These are phyloP conservation scores for Nymphalis urticae DNA, from an alignment of 2,888 invertebrate species.

Conservation along the genomic window DNA sequence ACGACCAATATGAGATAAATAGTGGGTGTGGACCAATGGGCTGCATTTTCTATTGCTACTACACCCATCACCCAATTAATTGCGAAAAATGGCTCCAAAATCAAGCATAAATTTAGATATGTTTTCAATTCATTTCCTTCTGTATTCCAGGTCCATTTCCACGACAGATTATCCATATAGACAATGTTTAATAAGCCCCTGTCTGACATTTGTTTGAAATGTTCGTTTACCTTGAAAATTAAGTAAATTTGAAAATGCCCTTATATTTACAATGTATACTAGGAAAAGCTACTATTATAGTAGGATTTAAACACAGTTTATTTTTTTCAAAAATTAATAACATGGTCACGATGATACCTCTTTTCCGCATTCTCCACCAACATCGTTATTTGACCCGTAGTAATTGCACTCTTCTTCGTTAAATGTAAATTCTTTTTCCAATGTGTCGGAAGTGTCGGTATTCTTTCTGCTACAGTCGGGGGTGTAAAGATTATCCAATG, in stretches of 20 bases:
- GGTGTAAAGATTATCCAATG: slow-evolving; percentile 63
- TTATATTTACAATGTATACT: background rate
- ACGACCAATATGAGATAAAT: slow-evolving; percentile 81
- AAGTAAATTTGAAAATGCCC: background rate
- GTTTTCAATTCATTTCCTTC: slow-evolving; percentile 82
- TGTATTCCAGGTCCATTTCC: slow-evolving; percentile 72
- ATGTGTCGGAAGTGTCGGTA: slow-evolving; percentile 70
- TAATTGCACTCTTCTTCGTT: slow-evolving; percentile 72
- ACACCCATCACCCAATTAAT: slow-evolving; percentile 89
- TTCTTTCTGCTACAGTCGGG: slow-evolving; percentile 72
- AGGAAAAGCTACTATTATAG: slow-evolving; percentile 25
- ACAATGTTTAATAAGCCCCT: slow-evolving; percentile 65
- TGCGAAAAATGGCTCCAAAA: slow-evolving; percentile 86
- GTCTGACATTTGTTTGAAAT: slow-evolving; percentile 54
- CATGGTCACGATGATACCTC: slow-evolving; percentile 51
- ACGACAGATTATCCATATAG: slow-evolving; percentile 74
- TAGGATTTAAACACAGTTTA: slow-evolving; percentile 19
- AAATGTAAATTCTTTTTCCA: slow-evolving; percentile 66
- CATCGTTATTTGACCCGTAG: slow-evolving; percentile 48
- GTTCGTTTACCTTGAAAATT: slow-evolving; percentile 34
- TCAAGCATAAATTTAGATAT: slow-evolving; percentile 83
- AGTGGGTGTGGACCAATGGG: slow-evolving; percentile 82
- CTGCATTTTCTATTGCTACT: slow-evolving; percentile 86
- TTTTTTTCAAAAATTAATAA: background rate
- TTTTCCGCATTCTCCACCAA: slow-evolving; percentile 55